A percentile compares a stretch with the other conserved stretches of the same genome.
Evolutionary conservation across 2,888 invertebrate species (phyloP).

Genomic region (Leucozona laternaria): DNA sequence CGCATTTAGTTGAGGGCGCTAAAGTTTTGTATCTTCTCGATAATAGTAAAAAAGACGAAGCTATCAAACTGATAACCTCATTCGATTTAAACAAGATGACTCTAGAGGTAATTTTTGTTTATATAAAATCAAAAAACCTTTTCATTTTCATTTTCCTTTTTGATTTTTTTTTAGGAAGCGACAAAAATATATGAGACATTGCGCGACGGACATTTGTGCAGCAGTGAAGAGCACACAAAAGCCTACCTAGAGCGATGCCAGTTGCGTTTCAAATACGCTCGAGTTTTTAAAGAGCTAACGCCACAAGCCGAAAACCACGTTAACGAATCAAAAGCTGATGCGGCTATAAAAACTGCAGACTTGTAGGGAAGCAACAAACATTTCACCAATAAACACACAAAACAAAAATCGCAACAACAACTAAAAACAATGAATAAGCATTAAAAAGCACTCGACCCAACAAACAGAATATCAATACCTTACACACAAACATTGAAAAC

Average conservation of each 20-base stretch:
- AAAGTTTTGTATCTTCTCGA: conserved; percentile 91
- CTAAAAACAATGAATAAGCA: conserved; percentile 45
- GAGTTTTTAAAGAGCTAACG: conserved; percentile 86
- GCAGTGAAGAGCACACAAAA: conserved; percentile 88
- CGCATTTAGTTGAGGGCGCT: conserved; percentile 92
- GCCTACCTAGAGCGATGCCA: conserved; percentile 90
- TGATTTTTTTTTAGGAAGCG: conserved; percentile 88
- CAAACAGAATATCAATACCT: conserved; percentile 72
- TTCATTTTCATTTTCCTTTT: background rate
- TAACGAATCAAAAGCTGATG: conserved; percentile 73
- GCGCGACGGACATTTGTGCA: conserved; percentile 91
- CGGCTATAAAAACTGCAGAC: conserved; percentile 77
- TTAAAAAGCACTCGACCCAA: conserved; percentile 48
- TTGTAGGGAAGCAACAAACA: conserved; percentile 77
- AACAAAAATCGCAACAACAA: conserved; percentile 66
- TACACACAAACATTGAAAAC: conserved; percentile 49
- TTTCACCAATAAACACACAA: conserved; percentile 67
- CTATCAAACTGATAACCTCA: conserved; percentile 86
- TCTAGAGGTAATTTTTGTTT: conserved; percentile 79
- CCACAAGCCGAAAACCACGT: conserved; percentile 76
- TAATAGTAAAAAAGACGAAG: conserved; percentile 87
- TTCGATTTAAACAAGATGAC: conserved; percentile 84
- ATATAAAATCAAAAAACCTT: background rate
- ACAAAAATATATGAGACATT: conserved; percentile 91
- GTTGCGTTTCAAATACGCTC: conserved; percentile 90